Evolutionary conservation across 37 sponge, comb jelly and placozoan species (phyloP).

Genomic region (Corticium candelabrum): DNA sequence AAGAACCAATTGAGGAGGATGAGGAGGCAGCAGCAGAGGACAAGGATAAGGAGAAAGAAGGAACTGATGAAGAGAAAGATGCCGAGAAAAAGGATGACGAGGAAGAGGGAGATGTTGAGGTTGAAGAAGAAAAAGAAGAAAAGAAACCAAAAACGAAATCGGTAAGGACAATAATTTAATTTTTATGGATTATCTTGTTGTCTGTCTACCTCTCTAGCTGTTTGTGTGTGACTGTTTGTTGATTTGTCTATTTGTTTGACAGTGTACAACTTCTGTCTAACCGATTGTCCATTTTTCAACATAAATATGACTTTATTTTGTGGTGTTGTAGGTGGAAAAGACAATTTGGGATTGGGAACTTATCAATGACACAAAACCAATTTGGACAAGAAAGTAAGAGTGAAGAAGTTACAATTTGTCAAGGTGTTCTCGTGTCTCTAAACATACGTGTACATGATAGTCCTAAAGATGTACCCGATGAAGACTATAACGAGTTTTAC

Average conservation of each 20-base stretch:
- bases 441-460: too few relatives aligned
- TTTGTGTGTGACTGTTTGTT: too few relatives aligned
- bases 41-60: constrained; percentile 23
- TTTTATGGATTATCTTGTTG: not conserved
- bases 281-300: too few relatives aligned
- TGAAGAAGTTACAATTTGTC: not conserved
- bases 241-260: too few relatives aligned
- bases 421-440: not conserved
- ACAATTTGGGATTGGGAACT: constrained; percentile 98
- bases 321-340: constrained; percentile 67
- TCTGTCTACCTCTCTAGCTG: not conserved
- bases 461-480: constrained; percentile 87
- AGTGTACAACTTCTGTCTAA: too few relatives aligned
- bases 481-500: constrained; percentile 86
- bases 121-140: constrained; percentile 61
- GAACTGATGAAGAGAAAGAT: constrained; percentile 20
- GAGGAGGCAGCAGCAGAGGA: constrained; percentile 25
- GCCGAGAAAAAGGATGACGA: constrained; percentile 39
- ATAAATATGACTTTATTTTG: too few relatives aligned
- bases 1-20: constrained; percentile 78
- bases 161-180: constrained; percentile 15
- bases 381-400: constrained; percentile 77
- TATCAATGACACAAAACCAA: constrained; percentile 90
- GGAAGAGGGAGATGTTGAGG: constrained; percentile 49
- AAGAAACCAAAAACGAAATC: constrained; percentile 90